Conservation (phyloP, 2,113 vertebrate genomes). For the Dendropsophus ebraccatus region DNA sequence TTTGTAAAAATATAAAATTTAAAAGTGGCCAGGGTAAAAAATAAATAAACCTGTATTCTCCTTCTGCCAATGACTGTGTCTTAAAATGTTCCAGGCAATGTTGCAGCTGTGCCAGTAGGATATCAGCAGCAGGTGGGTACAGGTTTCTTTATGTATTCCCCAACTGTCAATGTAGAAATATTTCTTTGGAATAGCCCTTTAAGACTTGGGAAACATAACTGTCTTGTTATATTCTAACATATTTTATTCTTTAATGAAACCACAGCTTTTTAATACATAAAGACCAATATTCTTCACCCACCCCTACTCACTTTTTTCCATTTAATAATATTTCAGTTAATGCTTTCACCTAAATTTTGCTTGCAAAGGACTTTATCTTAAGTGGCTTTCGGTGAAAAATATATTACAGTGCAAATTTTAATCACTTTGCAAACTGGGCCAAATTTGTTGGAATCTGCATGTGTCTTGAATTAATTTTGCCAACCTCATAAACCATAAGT, state of each 20-base stretch:
- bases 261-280: background rate
- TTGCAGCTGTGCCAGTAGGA: too few relatives aligned
- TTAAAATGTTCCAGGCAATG: too few relatives aligned
- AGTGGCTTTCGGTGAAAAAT: constrained; percentile 39
- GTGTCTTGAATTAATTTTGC: constrained; percentile 48
- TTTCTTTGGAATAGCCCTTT: background rate
- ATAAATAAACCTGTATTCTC: too few relatives aligned
- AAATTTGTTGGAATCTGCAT: constrained; percentile 52
- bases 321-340: constrained; percentile 30
- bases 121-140: too few relatives aligned
- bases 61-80: too few relatives aligned
- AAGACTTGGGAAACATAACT: background rate
- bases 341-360: constrained; percentile 37
- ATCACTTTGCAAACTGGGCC: constrained; percentile 47
- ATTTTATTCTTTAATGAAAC: constrained; percentile 1
- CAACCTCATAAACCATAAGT: constrained; percentile 48
- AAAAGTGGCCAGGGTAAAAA: too few relatives aligned
- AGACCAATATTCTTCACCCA: constrained; percentile 3
- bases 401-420: constrained; percentile 44
- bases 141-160: too few relatives aligned
- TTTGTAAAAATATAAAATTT: too few relatives aligned
- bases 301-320: background rate
- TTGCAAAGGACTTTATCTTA: constrained; percentile 12
- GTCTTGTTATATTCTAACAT: background rate
- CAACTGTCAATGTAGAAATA: too few relatives aligned